Conservation (phyloP, 2,888 invertebrate species). For the Julus scandinavius region DNA sequence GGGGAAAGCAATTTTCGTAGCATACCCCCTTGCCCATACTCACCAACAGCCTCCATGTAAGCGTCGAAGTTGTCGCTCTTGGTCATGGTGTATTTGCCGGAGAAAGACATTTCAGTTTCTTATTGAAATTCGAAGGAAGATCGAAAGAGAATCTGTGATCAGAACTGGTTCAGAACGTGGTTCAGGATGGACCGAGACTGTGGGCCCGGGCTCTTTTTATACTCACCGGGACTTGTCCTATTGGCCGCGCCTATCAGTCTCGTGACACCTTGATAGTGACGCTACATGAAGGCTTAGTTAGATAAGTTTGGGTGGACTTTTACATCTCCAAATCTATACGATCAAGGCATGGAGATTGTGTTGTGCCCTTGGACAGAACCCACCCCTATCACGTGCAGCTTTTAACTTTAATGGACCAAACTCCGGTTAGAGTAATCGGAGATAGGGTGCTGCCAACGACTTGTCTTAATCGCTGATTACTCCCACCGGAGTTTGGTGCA, state of each 20-base stretch:
- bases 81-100: slow-evolving; percentile 82
- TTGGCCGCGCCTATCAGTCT: not conserved
- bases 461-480: not conserved
- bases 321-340: too few species aligned
- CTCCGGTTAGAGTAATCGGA: not conserved
- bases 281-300: not conserved
- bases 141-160: slow-evolving; percentile 4
- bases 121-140: slow-evolving; percentile 23
- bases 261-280: not conserved
- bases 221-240: not conserved
- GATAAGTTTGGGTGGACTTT: not conserved
- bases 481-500: not conserved
- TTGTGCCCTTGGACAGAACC: not conserved
- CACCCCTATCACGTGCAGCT: not conserved
- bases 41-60: slow-evolving; percentile 87
- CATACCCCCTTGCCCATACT: too few species aligned
- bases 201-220: not conserved
- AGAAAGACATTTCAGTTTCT: slow-evolving; percentile 61
- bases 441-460: not conserved
- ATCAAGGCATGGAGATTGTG: not conserved
- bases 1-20: too few species aligned
- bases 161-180: slow-evolving; percentile 2
- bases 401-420: not conserved
- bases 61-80: slow-evolving; percentile 87
- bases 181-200: not conserved